Evolutionary conservation across 2,888 invertebrate species (phyloP).

Genomic region (Tachina lurida): DNA sequence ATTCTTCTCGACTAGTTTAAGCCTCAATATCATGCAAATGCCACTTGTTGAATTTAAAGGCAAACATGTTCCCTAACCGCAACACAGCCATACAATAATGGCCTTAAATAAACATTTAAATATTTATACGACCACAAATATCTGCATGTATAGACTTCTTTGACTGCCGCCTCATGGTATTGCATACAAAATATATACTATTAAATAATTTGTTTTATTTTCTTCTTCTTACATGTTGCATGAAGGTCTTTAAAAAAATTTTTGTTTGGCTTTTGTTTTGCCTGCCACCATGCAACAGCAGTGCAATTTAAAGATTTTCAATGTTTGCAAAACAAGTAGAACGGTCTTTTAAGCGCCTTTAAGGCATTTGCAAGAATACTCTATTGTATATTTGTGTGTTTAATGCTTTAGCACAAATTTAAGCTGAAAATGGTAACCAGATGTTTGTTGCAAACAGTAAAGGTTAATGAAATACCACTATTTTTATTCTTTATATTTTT

Average conservation of each 20-base stretch:
- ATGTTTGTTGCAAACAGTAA: background rate
- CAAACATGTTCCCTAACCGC: constrained; percentile 21
- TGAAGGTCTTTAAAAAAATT: constrained; percentile 27
- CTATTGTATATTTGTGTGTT: constrained; percentile 1
- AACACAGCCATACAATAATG: constrained; percentile 45
- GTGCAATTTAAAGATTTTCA: constrained; percentile 22
- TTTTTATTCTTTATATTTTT: background rate
- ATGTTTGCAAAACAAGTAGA: background rate
- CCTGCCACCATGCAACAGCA: background rate
- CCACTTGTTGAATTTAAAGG: constrained; percentile 50
- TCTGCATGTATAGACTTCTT: constrained; percentile 11
- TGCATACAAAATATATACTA: constrained; percentile 30
- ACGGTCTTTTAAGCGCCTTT: constrained; percentile 36
- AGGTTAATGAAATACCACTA: background rate
- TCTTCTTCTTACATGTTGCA: background rate
- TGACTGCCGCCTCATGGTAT: constrained; percentile 28
- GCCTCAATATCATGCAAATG: constrained; percentile 2
- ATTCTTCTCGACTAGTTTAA: background rate
- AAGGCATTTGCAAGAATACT: constrained; percentile 24
- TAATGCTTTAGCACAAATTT: constrained; percentile 11
- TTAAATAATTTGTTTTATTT: constrained; percentile 11
- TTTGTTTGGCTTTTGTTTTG: constrained; percentile 11
- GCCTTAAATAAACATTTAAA: constrained; percentile 64
- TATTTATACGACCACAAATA: constrained; percentile 62
- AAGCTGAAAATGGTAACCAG: constrained; percentile 10